Conservation (phyloP, 2,888 invertebrate species). For the Muschampia plurimacula region DNA sequence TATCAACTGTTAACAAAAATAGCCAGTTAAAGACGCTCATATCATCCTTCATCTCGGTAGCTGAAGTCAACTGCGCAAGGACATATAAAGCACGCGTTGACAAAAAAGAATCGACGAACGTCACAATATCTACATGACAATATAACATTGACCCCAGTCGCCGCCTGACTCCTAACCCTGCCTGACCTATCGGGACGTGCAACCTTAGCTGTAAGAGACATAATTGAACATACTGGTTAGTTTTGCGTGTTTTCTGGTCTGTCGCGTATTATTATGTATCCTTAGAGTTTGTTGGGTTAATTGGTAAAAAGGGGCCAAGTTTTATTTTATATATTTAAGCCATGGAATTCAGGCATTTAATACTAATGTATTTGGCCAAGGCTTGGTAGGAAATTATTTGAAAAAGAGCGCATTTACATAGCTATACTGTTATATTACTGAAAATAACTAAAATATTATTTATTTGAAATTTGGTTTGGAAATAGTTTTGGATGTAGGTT, state of each 20-base stretch:
- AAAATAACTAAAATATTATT: too few relatives aligned
- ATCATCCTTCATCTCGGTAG: conserved; percentile 34
- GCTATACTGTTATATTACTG: too few relatives aligned
- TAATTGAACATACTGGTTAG: conserved; percentile 36
- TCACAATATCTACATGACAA: conserved; percentile 73
- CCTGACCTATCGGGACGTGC: conserved; percentile 75
- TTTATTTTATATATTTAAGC: neutral
- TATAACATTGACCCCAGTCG: conserved; percentile 72
- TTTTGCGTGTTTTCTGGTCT: conserved; percentile 54
- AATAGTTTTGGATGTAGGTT: too few relatives aligned
- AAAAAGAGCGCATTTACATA: too few relatives aligned
- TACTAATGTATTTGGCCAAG: too few relatives aligned
- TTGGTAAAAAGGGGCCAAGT: conserved; percentile 44
- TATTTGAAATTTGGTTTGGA: too few relatives aligned
- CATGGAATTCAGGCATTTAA: too few relatives aligned
- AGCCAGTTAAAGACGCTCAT: neutral
- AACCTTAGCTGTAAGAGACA: conserved; percentile 29
- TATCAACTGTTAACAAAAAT: conserved; percentile 1
- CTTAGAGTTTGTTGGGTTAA: neutral
- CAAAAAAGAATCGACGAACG: conserved; percentile 62
- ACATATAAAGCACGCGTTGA: conserved; percentile 50
- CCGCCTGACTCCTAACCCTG: conserved; percentile 63
- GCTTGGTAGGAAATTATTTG: too few relatives aligned
- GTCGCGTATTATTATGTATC: conserved; percentile 47
- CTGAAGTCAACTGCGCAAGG: conserved; percentile 40